Conservation (phyloP, 2,797 vertebrate species). For the Hypotaenidia philippensis region DNA sequence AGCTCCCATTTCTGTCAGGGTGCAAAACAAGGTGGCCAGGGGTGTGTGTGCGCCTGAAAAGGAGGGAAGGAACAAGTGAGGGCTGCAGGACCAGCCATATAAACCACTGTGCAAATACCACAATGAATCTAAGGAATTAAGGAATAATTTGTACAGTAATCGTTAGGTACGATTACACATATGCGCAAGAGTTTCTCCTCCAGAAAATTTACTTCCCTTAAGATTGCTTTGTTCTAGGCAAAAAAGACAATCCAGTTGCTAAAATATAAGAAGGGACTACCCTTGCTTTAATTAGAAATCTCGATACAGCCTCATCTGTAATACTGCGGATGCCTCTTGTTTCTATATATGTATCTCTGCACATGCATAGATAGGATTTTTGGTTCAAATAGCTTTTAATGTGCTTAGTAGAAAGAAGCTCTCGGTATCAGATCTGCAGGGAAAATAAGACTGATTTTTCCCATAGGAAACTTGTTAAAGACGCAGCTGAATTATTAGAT, state of each 20-base stretch:
- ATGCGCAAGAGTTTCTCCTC: neutral
- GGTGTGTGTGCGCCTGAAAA: neutral
- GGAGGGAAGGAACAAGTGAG: neutral
- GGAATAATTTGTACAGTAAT: conserved; percentile 27
- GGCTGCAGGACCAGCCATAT: neutral
- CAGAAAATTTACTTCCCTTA: conserved; percentile 28
- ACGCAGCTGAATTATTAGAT: conserved; percentile 50
- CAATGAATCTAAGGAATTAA: conserved; percentile 26
- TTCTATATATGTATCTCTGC: neutral
- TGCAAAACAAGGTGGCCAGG: neutral
- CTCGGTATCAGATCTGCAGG: conserved; percentile 42
- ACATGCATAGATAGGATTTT: neutral
- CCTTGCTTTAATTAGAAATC: conserved; percentile 34
- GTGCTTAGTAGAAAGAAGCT: conserved; percentile 42
- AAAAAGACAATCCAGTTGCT: conserved; percentile 5
- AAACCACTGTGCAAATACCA: conserved; percentile 12
- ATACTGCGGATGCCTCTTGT: neutral
- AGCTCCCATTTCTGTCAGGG: neutral
- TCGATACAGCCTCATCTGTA: neutral
- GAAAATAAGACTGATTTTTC: conserved; percentile 67
- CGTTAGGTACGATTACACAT: neutral
- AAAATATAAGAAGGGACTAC: conserved; percentile 22
- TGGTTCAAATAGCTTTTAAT: conserved; percentile 50
- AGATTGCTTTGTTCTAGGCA: conserved; percentile 58
- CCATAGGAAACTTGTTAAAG: conserved; percentile 58